Conservation (phyloP, 2,113 vertebrate species). For the Procavia capensis region DNA sequence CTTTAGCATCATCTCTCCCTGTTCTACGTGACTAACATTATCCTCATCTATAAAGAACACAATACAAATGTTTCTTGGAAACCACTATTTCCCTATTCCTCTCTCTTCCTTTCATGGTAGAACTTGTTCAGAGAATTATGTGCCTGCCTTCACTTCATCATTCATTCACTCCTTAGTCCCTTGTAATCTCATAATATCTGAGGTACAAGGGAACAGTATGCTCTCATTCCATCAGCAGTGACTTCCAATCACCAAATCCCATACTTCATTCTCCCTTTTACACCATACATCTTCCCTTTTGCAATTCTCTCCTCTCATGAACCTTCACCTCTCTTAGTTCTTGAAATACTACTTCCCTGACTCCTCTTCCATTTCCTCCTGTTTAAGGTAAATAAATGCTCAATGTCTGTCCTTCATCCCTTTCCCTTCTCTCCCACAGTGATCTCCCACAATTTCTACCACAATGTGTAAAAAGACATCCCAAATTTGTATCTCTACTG, state of each 20-base stretch:
- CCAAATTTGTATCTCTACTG: neutral
- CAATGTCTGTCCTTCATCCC: neutral
- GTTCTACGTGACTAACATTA: constrained; percentile 23
- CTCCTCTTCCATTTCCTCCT: neutral
- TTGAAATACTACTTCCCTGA: neutral
- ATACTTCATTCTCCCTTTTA: neutral
- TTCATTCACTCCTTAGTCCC: neutral
- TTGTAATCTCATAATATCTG: neutral
- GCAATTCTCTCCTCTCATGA: neutral
- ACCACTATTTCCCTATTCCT: neutral
- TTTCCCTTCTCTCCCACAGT: neutral
- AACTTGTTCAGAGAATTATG: neutral
- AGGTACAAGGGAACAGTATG: neutral
- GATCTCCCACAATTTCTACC: constrained; percentile 10
- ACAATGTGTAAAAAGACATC: neutral
- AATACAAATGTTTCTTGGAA: neutral
- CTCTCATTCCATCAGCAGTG: neutral
- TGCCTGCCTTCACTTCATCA: neutral
- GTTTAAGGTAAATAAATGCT: neutral
- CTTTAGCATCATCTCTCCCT: neutral
- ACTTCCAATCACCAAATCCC: neutral
- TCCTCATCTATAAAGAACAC: constrained; percentile 2
- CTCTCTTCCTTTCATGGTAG: neutral
- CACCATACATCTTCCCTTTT: neutral
- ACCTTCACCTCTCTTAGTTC: neutral